phyloP scores from a whole-genome alignment of 2,888 invertebrate species.

The Plagodis pulveraria region DNA sequence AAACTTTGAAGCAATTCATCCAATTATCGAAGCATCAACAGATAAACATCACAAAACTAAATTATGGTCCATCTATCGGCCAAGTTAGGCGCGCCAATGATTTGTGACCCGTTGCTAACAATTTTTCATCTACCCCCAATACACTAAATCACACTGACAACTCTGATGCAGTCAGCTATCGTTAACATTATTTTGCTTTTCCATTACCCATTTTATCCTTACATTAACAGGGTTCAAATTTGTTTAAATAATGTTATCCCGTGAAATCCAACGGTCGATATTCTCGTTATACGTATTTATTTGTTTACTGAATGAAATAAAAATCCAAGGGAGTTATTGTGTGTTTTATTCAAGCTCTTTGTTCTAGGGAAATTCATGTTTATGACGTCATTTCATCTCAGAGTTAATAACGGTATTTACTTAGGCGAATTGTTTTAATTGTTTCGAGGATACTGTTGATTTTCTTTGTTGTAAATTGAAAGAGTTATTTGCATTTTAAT shows the following conservation, averaged over 20 bases:
- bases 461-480: too few relatives aligned
- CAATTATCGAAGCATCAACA: conserved; percentile 40
- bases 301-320: conserved; percentile 25
- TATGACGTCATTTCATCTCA: not conserved
- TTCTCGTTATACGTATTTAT: conserved; percentile 22
- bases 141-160: conserved; percentile 60
- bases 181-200: conserved; percentile 6
- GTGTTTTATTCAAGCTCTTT: conserved; percentile 22
- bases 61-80: conserved; percentile 49
- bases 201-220: conserved; percentile 8
- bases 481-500: too few relatives aligned
- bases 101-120: conserved; percentile 54
- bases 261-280: conserved; percentile 11
- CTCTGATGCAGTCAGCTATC: conserved; percentile 34
- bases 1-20: conserved; percentile 31
- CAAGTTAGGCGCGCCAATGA: conserved; percentile 54
- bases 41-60: conserved; percentile 52
- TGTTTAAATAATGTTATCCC: conserved; percentile 2
- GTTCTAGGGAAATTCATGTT: conserved; percentile 9
- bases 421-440: too few relatives aligned
- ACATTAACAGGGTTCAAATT: conserved; percentile 8
- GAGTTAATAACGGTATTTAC: too few relatives aligned
- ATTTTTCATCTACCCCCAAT: conserved; percentile 60
- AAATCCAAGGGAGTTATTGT: conserved; percentile 21
- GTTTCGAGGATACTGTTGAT: too few relatives aligned